phyloP scores from a whole-genome alignment of 2,113 vertebrate genomes.

The Struthidea cinerea region DNA sequence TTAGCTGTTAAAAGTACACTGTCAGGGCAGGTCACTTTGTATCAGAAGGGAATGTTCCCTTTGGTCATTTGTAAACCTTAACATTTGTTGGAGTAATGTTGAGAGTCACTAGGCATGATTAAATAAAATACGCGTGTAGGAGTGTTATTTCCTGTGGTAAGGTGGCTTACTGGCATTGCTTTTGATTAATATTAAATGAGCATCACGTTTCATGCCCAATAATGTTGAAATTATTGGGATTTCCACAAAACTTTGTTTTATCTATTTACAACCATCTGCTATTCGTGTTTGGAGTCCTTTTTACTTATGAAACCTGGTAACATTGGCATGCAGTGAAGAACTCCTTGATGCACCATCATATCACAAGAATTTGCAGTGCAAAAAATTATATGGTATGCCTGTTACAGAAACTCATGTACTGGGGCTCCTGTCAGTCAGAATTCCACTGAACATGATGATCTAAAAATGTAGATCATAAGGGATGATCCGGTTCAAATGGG shows the following conservation, averaged over 20 bases:
- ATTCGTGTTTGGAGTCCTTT: not conserved
- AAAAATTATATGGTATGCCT: not conserved
- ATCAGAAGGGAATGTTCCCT: not conserved
- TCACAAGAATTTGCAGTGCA: not conserved
- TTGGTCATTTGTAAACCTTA: not conserved
- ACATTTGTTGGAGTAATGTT: not conserved
- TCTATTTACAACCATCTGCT: not conserved
- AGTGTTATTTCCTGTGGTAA: not conserved
- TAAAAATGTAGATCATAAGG: not conserved
- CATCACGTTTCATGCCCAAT: not conserved
- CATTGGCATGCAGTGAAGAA: not conserved
- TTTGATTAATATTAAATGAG: not conserved
- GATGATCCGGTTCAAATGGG: not conserved
- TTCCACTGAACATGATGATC: not conserved
- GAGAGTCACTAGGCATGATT: not conserved
- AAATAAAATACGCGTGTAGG: not conserved
- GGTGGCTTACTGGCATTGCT: not conserved
- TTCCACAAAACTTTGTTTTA: not conserved
- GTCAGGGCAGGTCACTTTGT: not conserved
- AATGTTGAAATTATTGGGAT: not conserved
- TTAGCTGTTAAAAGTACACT: conserved; percentile 24
- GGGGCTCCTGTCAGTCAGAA: not conserved
- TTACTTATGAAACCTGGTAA: not conserved
- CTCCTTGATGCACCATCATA: not conserved
- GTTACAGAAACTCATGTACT: not conserved